These are phyloP conservation scores for Atta colombica DNA, from an alignment of 1,140 invertebrate species.

Conservation along the genomic window DNA sequence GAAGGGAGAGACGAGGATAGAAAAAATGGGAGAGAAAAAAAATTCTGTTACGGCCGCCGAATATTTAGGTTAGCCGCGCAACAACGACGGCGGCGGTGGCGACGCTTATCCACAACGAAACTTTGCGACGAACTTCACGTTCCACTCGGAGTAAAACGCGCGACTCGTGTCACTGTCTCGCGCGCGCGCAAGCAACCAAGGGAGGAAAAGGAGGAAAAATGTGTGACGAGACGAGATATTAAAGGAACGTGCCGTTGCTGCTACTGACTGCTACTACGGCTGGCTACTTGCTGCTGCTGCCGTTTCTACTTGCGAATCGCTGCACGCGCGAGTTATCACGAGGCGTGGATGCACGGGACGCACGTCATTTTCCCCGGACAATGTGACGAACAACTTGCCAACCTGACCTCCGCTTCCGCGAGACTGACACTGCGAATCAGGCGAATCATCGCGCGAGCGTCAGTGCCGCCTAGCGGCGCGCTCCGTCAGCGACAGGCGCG, in stretches of 20 bases:
- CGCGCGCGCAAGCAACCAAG: conserved; percentile 25
- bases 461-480: conserved; percentile 71
- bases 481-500: conserved; percentile 38
- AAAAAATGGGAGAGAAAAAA: conserved; percentile 23
- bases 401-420: conserved; percentile 81
- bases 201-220: conserved; percentile 85
- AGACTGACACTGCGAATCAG: conserved; percentile 76
- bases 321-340: conserved; percentile 85
- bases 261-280: neutral
- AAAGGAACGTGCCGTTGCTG: neutral
- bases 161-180: neutral
- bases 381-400: conserved; percentile 82
- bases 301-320: neutral
- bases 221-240: neutral
- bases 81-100: neutral
- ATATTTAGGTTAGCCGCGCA: conserved; percentile 74
- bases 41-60: conserved; percentile 74
- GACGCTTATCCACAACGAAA: conserved; percentile 24
- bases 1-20: neutral
- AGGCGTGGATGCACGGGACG: conserved; percentile 87
- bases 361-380: conserved; percentile 87
- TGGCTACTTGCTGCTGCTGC: neutral
- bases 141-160: neutral
- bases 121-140: conserved; percentile 39
- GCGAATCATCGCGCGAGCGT: conserved; percentile 72